Conservation (phyloP, 2,113 vertebrate genomes). For the Otis tarda region DNA sequence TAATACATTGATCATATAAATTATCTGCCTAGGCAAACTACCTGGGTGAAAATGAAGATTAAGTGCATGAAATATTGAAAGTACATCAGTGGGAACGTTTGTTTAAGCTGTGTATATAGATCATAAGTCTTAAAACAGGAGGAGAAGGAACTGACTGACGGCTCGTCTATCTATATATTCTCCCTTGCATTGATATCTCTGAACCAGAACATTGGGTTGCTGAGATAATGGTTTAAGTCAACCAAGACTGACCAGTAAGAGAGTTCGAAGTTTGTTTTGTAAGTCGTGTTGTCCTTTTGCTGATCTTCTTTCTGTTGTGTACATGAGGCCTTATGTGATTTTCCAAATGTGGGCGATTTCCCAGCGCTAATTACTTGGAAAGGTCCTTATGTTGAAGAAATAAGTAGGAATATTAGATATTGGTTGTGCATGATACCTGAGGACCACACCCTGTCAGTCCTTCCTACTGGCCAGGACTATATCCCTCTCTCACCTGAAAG, state of each 20-base stretch:
- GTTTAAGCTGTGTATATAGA: background rate
- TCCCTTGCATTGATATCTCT: background rate
- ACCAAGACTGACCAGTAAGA: background rate
- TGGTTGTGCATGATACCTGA: background rate
- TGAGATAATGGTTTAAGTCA: background rate
- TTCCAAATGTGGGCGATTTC: background rate
- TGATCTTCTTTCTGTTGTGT: background rate
- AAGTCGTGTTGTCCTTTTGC: background rate
- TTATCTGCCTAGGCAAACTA: background rate
- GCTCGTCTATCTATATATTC: background rate
- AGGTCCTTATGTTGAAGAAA: background rate
- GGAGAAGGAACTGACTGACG: background rate
- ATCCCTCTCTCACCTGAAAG: background rate
- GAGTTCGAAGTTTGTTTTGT: background rate
- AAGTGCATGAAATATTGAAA: background rate
- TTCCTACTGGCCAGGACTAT: background rate
- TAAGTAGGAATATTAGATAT: background rate
- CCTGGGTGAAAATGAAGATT: background rate
- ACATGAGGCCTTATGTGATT: background rate
- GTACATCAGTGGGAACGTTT: background rate
- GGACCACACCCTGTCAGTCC: background rate
- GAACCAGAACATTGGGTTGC: background rate
- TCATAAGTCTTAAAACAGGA: background rate
- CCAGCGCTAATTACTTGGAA: background rate
- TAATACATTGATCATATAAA: background rate